Percentiles rank a stretch among this genome's conserved stretches.
Conservation (phyloP, 2,797 vertebrate species). For the Morelia viridis region DNA sequence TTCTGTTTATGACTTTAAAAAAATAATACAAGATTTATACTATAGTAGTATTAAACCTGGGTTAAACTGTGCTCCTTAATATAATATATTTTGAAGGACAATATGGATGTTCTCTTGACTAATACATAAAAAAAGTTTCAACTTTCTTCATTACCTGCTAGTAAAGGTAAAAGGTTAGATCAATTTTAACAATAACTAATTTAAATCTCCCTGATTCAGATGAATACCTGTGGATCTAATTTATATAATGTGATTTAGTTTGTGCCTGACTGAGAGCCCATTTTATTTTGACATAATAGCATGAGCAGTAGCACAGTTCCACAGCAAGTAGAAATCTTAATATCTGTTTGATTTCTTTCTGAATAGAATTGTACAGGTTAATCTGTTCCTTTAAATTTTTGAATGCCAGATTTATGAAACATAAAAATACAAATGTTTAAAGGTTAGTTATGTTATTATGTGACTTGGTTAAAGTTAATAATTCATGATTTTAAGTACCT, state of each 20-base stretch:
- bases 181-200: neutral
- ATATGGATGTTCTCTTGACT: no score
- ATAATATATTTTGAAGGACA: neutral
- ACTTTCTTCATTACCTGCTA: neutral
- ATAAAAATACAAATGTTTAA: neutral
- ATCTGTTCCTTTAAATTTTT: neutral
- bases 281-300: neutral
- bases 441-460: neutral
- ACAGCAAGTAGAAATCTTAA: neutral
- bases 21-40: neutral
- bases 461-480: neutral
- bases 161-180: neutral
- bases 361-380: neutral
- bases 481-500: slow-evolving; percentile 35
- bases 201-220: neutral
- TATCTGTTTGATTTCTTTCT: neutral
- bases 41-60: neutral
- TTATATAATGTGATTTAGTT: neutral
- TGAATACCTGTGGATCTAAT: neutral
- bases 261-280: neutral
- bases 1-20: neutral
- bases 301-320: neutral
- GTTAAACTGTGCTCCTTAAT: neutral
- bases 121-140: neutral
- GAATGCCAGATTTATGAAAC: neutral